Evolutionary conservation across 1,140 invertebrate genomes (phyloP).

Genomic region (Tribolium madens): DNA sequence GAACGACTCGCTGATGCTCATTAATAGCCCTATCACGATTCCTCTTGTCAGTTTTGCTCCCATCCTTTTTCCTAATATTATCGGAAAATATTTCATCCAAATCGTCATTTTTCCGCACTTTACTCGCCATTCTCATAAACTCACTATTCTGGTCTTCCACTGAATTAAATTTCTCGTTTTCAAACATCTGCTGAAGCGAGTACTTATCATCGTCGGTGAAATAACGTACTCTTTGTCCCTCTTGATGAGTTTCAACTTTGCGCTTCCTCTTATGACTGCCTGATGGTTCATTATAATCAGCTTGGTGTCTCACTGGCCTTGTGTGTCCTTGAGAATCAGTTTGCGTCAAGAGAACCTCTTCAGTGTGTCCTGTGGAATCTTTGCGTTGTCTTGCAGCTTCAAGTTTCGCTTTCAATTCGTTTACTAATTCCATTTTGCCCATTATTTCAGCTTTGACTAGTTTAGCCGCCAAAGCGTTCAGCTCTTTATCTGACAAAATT

Average conservation of each 20-base stretch:
- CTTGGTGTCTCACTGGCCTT: slow-evolving; percentile 68
- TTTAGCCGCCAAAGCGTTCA: slow-evolving; percentile 90
- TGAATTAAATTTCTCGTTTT: slow-evolving; percentile 87
- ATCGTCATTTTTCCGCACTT: slow-evolving; percentile 79
- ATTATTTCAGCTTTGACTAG: slow-evolving; percentile 92
- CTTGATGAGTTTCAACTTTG: slow-evolving; percentile 79
- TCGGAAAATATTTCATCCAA: slow-evolving; percentile 90
- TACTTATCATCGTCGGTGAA: slow-evolving; percentile 93
- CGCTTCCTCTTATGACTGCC: slow-evolving; percentile 69
- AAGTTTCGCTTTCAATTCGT: slow-evolving; percentile 81
- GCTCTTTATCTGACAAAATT: slow-evolving; percentile 76
- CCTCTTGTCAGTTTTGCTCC: slow-evolving; percentile 73
- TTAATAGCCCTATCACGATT: slow-evolving; percentile 79
- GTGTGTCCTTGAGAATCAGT: slow-evolving; percentile 77
- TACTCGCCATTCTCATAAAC: slow-evolving; percentile 81
- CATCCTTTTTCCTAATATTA: slow-evolving; percentile 74
- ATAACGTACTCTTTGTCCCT: slow-evolving; percentile 82
- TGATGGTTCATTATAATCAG: slow-evolving; percentile 57
- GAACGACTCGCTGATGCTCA: slow-evolving; percentile 77
- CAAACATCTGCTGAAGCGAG: slow-evolving; percentile 89
- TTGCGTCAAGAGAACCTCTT: slow-evolving; percentile 78
- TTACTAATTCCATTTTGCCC: slow-evolving; percentile 79
- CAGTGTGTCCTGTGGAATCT: slow-evolving; percentile 65
- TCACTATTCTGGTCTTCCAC: slow-evolving; percentile 85
- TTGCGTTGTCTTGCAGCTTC: slow-evolving; percentile 74